Evolutionary conservation across 2,888 invertebrate species (phyloP).

Genomic region (Plutella xylostella): DNA sequence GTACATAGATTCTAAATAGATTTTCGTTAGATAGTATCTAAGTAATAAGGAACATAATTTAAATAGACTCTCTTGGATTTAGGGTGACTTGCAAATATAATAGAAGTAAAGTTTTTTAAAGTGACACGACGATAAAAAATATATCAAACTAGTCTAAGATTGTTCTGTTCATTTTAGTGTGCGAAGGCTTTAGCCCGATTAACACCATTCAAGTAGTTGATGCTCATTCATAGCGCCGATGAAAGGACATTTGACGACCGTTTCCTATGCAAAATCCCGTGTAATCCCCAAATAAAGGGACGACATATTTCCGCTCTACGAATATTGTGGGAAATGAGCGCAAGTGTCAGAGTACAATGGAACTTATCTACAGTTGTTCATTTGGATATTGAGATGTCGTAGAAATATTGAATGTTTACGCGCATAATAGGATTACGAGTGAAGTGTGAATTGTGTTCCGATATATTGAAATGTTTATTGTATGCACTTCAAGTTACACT

Average conservation of each 20-base stretch:
- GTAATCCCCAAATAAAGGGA: constrained; percentile 64
- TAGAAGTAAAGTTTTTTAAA: too few relatives aligned
- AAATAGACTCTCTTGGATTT: too few relatives aligned
- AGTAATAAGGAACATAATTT: too few relatives aligned
- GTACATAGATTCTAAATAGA: too few relatives aligned
- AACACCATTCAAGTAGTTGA: constrained; percentile 40
- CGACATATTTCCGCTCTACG: constrained; percentile 50
- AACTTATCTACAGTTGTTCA: constrained; percentile 38
- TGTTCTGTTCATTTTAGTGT: too few relatives aligned
- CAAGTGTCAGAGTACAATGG: constrained; percentile 33
- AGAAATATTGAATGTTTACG: constrained; percentile 36
- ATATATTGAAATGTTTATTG: constrained; percentile 30
- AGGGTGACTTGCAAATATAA: too few relatives aligned
- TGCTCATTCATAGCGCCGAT: constrained; percentile 33
- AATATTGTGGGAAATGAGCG: constrained; percentile 20
- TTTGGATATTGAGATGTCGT: constrained; percentile 50
- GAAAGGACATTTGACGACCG: constrained; percentile 48
- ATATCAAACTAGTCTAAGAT: too few relatives aligned
- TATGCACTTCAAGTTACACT: background rate
- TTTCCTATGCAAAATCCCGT: constrained; percentile 64
- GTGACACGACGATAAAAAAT: too few relatives aligned
- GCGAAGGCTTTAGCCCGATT: constrained; percentile 32
- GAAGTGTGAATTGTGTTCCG: constrained; percentile 41
- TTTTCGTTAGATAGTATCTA: too few relatives aligned
- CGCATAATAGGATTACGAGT: constrained; percentile 58